These are phyloP conservation scores for Athene cunicularia DNA, from an alignment of 2,113 vertebrate species.

Conservation along the genomic window DNA sequence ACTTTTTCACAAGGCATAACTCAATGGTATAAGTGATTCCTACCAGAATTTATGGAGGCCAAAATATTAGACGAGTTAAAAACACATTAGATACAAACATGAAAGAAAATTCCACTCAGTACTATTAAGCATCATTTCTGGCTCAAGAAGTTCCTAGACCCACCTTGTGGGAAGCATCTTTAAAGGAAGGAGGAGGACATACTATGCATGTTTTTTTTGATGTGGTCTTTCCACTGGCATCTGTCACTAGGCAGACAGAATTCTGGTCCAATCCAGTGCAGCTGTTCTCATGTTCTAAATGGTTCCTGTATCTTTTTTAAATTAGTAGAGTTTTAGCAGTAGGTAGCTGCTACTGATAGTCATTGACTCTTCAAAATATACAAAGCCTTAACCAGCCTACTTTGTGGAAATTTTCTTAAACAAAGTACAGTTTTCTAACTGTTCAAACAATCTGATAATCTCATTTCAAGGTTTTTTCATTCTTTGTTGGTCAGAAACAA, in stretches of 20 bases:
- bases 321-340: background rate
- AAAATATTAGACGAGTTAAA: background rate
- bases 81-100: background rate
- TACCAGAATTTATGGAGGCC: background rate
- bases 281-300: background rate
- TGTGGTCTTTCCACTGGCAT: background rate
- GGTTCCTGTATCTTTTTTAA: background rate
- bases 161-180: background rate
- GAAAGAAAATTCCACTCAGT: background rate
- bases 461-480: background rate
- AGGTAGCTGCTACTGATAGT: background rate
- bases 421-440: background rate
- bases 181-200: background rate
- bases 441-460: background rate
- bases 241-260: background rate
- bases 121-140: background rate
- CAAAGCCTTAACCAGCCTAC: background rate
- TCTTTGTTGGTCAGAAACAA: background rate
- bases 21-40: background rate
- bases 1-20: background rate
- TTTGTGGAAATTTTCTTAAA: background rate
- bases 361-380: background rate
- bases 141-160: background rate
- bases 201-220: background rate
- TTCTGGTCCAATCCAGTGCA: rapidly evolving